Base-by-base conservation (phyloP, 1,140 invertebrate genomes). In the Potamilus streckersoni region DNA sequence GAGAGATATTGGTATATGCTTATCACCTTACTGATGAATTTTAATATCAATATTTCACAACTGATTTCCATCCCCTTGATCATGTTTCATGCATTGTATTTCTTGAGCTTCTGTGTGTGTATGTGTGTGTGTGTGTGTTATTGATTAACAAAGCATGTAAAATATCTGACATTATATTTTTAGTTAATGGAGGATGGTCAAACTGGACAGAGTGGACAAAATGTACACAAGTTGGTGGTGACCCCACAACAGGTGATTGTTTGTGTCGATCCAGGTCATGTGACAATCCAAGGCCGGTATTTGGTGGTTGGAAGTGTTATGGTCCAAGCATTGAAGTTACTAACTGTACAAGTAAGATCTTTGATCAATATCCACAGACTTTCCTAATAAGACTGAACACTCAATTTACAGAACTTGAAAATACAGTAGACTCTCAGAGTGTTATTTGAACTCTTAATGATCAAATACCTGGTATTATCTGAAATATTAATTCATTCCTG, bases 131-230 rank as follows among this genome's bases (percentile, higher is more conserved):
- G 6, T 49, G 6, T 49, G 38, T 38, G 38, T 38, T 38, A n/a
- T n/a, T n/a, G n/a, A 49, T 49, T 49, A 11, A 49, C 38, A 49
- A 49, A 49, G 6, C 11, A 49, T 49, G 38, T 49, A 49, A 49
- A 49, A 49, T 49, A 49, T 49, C 38, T 49, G 38, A 49, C 38
- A 49, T 8, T 11, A 49, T 49, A 0, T 49, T 74, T 89, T 88
- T 88, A 85, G 92, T 94, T 57, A 92, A 94, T 87, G 94, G 94
- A n/a, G 93, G 89, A 89, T 79, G 95, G 94, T 58, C 89, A 89
- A 13, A 78, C 90, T 57, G 92, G 92, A n/a, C 93, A 94, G 84
- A 69, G 14, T 90, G 89, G 89, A 60, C 49, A 13, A 66, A 56
- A 2, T 90, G 94, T 86, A 93, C 93, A 11, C 90, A 92, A 56